Conservation (phyloP, 2,888 invertebrate species). For the Oasisia sp. region DNA sequence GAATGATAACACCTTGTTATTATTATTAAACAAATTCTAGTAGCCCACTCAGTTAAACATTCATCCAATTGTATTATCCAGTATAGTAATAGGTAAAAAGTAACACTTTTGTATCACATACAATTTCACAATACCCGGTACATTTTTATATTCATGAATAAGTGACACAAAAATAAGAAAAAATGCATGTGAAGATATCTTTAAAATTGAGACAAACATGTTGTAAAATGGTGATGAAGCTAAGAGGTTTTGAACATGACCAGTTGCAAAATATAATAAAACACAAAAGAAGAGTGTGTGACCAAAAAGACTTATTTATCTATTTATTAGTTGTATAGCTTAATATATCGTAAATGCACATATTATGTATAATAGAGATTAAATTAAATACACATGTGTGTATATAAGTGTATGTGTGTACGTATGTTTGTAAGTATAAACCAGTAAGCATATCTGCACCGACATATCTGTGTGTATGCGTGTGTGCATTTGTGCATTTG, state of each 20-base stretch:
- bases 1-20: not conserved
- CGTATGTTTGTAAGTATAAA: not conserved
- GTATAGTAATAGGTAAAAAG: not conserved
- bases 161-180: too few species aligned
- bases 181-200: too few species aligned
- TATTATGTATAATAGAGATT: not conserved
- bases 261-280: too few species aligned
- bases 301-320: too few species aligned
- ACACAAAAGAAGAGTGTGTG: too few species aligned
- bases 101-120: not conserved
- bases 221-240: too few species aligned
- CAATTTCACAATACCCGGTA: not conserved
- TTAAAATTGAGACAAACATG: too few species aligned
- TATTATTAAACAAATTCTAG: not conserved
- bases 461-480: not conserved
- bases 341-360: not conserved
- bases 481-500: not conserved
- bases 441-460: too few species aligned
- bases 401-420: not conserved
- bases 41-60: not conserved
- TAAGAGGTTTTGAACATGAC: too few species aligned
- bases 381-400: not conserved
- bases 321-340: too few species aligned
- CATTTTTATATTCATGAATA: too few species aligned
- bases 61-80: not conserved